Evolutionary conservation across 1,140 invertebrate species (phyloP).

Genomic region (Pygmarrhopalites habei): DNA sequence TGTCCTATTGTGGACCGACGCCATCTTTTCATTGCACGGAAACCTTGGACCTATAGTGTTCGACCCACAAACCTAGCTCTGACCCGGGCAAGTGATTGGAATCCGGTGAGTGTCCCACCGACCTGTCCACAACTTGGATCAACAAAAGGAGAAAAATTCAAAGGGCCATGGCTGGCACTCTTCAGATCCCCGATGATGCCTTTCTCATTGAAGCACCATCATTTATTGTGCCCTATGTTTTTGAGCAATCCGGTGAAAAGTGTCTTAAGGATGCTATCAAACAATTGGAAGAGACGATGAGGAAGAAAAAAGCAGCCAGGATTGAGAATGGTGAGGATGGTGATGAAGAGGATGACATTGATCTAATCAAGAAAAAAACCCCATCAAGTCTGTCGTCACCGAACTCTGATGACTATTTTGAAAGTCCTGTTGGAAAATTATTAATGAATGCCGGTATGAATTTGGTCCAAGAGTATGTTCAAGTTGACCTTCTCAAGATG

Average conservation of each 20-base stretch:
- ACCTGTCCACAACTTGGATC: too few relatives aligned
- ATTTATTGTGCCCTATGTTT: constrained; percentile 87
- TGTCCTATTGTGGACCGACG: too few relatives aligned
- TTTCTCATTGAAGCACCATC: constrained; percentile 83
- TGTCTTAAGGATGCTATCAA: constrained; percentile 68
- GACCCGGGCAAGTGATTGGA: too few relatives aligned
- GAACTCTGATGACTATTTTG: constrained; percentile 56
- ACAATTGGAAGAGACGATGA: constrained; percentile 56
- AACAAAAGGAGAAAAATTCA: too few relatives aligned
- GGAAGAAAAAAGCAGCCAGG: constrained; percentile 56
- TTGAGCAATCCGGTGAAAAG: constrained; percentile 58
- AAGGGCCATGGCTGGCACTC: too few relatives aligned
- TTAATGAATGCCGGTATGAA: constrained; percentile 86
- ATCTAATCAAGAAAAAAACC: constrained; percentile 20
- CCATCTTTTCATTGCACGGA: too few relatives aligned
- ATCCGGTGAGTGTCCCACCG: too few relatives aligned
- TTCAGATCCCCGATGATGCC: constrained; percentile 70
- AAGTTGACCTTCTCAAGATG: constrained; percentile 77
- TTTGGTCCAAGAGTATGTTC: constrained; percentile 85
- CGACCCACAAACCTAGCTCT: too few relatives aligned
- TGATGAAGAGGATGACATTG: constrained; percentile 46
- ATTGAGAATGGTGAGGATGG: constrained; percentile 39
- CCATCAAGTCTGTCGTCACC: too few relatives aligned
- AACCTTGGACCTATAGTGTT: too few relatives aligned
- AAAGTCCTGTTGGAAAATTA: constrained; percentile 80